Percentiles rank a stretch among this genome's conserved stretches.
phyloP scores from a whole-genome alignment of 2,797 vertebrate genomes.

The Helostoma temminkii region DNA sequence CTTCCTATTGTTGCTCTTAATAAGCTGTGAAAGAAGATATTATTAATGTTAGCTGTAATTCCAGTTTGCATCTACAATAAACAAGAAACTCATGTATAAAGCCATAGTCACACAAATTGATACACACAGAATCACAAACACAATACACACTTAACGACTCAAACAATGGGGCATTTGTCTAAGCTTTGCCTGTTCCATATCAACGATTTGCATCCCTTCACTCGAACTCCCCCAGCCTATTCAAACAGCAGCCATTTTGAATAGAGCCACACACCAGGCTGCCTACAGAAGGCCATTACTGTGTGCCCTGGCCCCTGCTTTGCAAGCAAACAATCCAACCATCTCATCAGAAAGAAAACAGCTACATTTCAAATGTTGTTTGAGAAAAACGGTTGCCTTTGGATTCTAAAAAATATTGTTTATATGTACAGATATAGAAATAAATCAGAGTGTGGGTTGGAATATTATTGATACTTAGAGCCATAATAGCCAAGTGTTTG shows the following conservation, averaged over 20 bases:
- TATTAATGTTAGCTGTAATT: neutral
- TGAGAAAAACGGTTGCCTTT: constrained; percentile 5
- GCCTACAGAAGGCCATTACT: constrained; percentile 70
- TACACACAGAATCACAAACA: constrained; percentile 32
- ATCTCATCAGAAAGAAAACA: constrained; percentile 49
- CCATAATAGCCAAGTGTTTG: constrained; percentile 6
- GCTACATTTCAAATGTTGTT: constrained; percentile 16
- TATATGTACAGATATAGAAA: neutral
- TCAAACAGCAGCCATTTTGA: constrained; percentile 73
- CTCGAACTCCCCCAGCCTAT: constrained; percentile 72
- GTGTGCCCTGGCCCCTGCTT: constrained; percentile 45
- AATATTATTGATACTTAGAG: neutral
- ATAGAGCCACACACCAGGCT: constrained; percentile 58
- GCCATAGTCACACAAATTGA: constrained; percentile 12
- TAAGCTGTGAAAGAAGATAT: neutral
- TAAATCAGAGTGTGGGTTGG: neutral
- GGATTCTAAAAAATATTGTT: constrained; percentile 2
- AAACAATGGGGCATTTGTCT: constrained; percentile 64
- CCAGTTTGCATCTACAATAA: constrained; percentile 18
- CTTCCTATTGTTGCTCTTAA: neutral
- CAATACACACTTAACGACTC: constrained; percentile 46
- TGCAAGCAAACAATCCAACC: constrained; percentile 59
- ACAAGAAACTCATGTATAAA: constrained; percentile 11
- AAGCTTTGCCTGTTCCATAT: constrained; percentile 66
- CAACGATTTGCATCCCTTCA: constrained; percentile 76